Conservation (phyloP, 2,113 vertebrate genomes). For the Sturnira hondurensis region DNA sequence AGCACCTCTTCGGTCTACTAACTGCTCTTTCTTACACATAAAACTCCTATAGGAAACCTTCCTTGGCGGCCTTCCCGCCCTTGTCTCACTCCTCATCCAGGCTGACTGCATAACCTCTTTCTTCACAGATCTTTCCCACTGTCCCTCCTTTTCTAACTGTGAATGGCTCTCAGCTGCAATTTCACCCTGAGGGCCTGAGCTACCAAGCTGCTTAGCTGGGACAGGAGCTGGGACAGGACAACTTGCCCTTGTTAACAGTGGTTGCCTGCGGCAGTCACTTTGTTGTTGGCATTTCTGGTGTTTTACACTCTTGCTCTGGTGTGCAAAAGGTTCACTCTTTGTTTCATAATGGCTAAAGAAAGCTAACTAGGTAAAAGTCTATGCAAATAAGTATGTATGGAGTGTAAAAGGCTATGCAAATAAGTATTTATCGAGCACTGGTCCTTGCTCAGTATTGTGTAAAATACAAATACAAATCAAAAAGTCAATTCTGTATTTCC, state of each 20-base stretch:
- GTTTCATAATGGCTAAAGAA: not conserved
- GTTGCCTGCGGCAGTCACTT: not conserved
- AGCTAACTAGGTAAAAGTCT: not conserved
- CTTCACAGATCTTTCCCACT: not conserved
- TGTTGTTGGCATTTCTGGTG: not conserved
- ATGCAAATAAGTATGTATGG: not conserved
- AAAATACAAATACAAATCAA: not conserved
- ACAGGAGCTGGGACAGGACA: not conserved
- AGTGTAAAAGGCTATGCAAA: not conserved
- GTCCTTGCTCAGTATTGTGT: not conserved
- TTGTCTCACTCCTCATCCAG: not conserved
- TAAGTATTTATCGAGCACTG: not conserved
- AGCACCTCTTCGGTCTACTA: not conserved
- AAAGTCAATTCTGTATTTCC: not conserved
- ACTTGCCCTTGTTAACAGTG: not conserved
- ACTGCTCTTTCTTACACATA: not conserved
- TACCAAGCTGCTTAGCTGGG: not conserved
- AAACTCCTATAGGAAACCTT: not conserved
- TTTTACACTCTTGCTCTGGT: not conserved
- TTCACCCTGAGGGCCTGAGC: not conserved
- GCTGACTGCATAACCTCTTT: not conserved
- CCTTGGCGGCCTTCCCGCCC: not conserved
- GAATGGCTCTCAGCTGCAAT: not conserved
- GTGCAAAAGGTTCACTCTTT: not conserved
- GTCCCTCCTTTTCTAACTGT: not conserved